Conservation (phyloP, 2,113 vertebrate genomes). For the Dromiciops gliroides region DNA sequence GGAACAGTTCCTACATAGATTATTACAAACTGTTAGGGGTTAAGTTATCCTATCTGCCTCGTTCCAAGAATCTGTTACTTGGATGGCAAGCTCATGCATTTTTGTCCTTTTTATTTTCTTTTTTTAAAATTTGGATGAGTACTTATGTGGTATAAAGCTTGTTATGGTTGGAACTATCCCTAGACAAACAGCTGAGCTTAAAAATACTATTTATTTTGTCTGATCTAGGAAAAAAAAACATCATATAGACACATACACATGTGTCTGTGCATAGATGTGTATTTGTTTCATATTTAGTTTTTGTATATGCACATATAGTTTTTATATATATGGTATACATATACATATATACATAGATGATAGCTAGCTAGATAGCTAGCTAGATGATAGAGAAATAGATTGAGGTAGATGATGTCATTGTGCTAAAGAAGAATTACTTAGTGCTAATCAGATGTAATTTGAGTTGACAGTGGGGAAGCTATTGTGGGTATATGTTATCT, state of each 20-base stretch:
- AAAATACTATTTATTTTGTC: constrained; percentile 78
- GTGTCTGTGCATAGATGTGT: not conserved
- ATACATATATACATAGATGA: not conserved
- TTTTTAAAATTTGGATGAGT: constrained; percentile 64
- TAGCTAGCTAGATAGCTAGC: not conserved
- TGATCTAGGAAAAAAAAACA: constrained; percentile 68
- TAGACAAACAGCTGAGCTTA: constrained; percentile 84
- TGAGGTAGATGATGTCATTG: constrained; percentile 64
- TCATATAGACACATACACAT: not conserved
- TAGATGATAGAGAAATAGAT: not conserved
- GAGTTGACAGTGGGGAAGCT: constrained; percentile 79
- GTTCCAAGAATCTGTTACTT: constrained; percentile 77
- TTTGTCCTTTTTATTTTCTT: constrained; percentile 56
- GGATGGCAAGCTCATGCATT: constrained; percentile 75
- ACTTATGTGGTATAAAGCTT: constrained; percentile 79
- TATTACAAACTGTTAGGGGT: constrained; percentile 53
- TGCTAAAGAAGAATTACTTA: constrained; percentile 72
- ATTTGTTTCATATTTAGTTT: too few relatives aligned
- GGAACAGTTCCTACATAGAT: not conserved
- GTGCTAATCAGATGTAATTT: constrained; percentile 64
- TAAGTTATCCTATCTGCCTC: constrained; percentile 56
- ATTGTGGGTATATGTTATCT: constrained; percentile 57
- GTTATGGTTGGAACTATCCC: constrained; percentile 83
- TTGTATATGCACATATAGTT: not conserved
- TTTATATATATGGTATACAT: not conserved